Conservation (phyloP, 30 jellyfish, hydroid and myxozoan species). For the Turritopsis rubra region DNA sequence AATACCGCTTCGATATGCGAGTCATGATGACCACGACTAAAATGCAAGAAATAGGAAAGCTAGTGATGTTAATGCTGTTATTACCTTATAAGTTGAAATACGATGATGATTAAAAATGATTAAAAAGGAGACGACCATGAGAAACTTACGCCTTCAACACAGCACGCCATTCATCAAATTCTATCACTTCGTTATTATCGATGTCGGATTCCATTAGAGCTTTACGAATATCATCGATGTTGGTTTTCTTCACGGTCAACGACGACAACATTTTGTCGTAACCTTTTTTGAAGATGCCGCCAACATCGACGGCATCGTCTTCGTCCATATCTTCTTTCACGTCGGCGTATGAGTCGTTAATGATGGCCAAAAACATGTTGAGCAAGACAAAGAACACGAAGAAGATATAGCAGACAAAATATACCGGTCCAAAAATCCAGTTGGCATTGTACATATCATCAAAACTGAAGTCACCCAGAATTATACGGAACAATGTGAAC, state of each 20-base stretch:
- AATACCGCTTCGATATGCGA: constrained; percentile 92
- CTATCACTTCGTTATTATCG: constrained; percentile 76
- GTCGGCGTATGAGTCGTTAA: constrained; percentile 92
- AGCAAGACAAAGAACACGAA: constrained; percentile 87
- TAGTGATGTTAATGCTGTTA: neutral
- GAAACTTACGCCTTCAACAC: constrained; percentile 78
- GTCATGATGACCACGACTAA: constrained; percentile 94
- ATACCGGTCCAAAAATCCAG: constrained; percentile 80
- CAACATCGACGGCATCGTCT: constrained; percentile 78
- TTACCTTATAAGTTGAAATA: neutral
- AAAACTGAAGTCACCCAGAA: constrained; percentile 93
- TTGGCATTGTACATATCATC: constrained; percentile 82
- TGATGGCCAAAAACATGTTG: constrained; percentile 98
- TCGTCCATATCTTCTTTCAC: constrained; percentile 89
- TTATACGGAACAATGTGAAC: constrained; percentile 90
- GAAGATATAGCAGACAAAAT: constrained; percentile 88
- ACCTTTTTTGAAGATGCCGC: constrained; percentile 90
- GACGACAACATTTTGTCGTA: constrained; percentile 86
- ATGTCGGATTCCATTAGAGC: constrained; percentile 84
- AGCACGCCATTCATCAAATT: constrained; percentile 94
- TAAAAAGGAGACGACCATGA: constrained; percentile 15
- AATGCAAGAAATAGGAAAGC: neutral
- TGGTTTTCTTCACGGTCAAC: constrained; percentile 59
- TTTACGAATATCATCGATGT: constrained; percentile 82
- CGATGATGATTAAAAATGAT: neutral